A percentile compares a stretch with the other conserved stretches of the same genome.
Evolutionary conservation across 64 coral and sea anemone species (phyloP).

Genomic region (Actinia tenebrosa): DNA sequence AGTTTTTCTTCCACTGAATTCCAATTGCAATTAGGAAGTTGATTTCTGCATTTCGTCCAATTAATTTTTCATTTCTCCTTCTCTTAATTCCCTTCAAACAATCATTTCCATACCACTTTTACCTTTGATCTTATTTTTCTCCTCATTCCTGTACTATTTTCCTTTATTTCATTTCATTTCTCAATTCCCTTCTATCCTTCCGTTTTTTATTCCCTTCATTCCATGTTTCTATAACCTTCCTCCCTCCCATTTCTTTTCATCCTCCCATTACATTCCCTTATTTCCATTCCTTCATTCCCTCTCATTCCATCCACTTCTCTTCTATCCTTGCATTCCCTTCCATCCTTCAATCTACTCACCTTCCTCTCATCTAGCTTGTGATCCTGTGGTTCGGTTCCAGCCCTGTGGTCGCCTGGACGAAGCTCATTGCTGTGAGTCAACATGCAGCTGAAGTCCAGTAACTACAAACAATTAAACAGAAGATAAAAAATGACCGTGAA

Average conservation of each 20-base stretch:
- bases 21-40: no score
- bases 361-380: slow-evolving; percentile 73
- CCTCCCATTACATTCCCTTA: not conserved
- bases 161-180: no score
- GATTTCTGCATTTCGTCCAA: no score
- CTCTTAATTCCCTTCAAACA: not conserved
- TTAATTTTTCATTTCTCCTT: not conserved
- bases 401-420: slow-evolving; percentile 72
- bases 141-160: no score
- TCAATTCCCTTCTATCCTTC: no score
- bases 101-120: no score
- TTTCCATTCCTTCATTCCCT: no score
- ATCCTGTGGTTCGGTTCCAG: slow-evolving; percentile 72
- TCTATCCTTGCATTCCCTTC: not conserved
- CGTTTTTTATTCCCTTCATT: no score
- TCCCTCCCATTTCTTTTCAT: no score
- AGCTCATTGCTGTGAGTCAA: slow-evolving; percentile 69
- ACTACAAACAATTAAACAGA: slow-evolving; percentile 5
- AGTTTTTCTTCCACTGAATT: no score
- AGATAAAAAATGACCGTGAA: not conserved
- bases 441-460: slow-evolving; percentile 78
- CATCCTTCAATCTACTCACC: slow-evolving; percentile 32
- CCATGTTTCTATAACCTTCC: no score
- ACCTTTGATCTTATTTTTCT: no score
- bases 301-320: not conserved